phyloP scores from a whole-genome alignment of 1,140 invertebrate species.

The Magallana ariakensis region DNA sequence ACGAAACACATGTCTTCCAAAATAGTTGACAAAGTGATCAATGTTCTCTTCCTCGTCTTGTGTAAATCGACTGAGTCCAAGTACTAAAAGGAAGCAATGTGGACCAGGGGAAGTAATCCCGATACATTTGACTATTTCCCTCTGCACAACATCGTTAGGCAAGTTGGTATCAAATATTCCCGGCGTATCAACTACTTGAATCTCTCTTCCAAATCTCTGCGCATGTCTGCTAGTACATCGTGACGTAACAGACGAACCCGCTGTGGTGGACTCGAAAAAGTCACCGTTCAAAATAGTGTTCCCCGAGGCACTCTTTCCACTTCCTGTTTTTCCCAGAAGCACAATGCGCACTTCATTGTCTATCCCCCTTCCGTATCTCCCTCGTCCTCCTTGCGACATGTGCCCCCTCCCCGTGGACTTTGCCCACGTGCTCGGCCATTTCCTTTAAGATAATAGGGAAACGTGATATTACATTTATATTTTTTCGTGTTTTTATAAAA shows the following conservation, averaged over 20 bases:
- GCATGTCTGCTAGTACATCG: constrained; percentile 19
- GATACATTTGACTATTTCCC: constrained; percentile 53
- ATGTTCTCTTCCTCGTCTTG: constrained; percentile 47
- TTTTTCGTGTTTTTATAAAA: no score
- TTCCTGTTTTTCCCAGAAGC: constrained; percentile 52
- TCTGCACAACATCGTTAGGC: constrained; percentile 18
- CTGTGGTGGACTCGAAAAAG: not conserved
- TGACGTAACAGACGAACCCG: constrained; percentile 33
- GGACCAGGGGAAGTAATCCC: constrained; percentile 47
- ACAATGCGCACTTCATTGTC: constrained; percentile 50
- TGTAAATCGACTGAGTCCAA: constrained; percentile 31
- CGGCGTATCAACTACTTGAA: constrained; percentile 51
- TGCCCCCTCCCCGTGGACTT: no score
- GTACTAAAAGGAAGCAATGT: constrained; percentile 41
- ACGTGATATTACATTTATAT: no score
- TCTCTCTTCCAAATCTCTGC: constrained; percentile 29
- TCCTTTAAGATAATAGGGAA: not conserved
- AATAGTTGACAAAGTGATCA: constrained; percentile 30
- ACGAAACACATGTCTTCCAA: constrained; percentile 37
- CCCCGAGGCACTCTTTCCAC: constrained; percentile 55
- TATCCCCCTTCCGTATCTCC: not conserved
- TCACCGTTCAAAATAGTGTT: constrained; percentile 51
- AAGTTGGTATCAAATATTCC: constrained; percentile 49
- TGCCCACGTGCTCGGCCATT: not conserved
- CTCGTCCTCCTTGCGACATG: not conserved